A percentile compares a stretch with the other conserved stretches of the same genome.
Conservation (phyloP, 2,888 invertebrate genomes). For the Galerucella calmariensis region DNA sequence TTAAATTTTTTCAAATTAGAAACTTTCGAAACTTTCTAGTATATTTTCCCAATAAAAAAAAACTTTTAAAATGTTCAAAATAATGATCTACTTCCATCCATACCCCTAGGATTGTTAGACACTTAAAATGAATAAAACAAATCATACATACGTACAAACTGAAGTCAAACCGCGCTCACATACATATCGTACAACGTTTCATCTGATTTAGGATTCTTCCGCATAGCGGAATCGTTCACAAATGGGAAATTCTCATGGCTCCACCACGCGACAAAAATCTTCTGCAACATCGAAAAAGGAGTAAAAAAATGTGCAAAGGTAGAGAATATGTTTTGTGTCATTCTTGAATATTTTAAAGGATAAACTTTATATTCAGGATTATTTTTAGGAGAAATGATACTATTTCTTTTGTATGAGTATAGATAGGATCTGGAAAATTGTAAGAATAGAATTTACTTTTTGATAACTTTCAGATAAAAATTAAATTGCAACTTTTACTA, state of each 20-base stretch:
- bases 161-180: conserved; percentile 25
- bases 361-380: not conserved
- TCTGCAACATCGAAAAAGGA: not conserved
- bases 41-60: not conserved
- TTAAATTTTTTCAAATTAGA: no score
- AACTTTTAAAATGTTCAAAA: not conserved
- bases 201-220: conserved; percentile 32
- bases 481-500: no score
- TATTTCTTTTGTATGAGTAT: no score
- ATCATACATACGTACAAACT: not conserved
- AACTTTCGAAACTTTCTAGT: not conserved
- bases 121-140: conserved; percentile 8
- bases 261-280: conserved; percentile 16
- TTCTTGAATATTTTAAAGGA: not conserved
- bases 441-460: no score
- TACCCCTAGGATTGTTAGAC: conserved; percentile 6
- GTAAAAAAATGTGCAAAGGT: not conserved
- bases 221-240: conserved; percentile 29
- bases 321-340: conserved; percentile 1
- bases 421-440: no score
- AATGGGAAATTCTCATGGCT: conserved; percentile 19
- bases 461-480: no score
- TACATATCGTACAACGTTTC: conserved; percentile 10
- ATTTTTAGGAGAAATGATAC: not conserved
- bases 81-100: conserved; percentile 1